A percentile compares a stretch with the other conserved stretches of the same genome.
phyloP scores from a whole-genome alignment of 2,113 vertebrate genomes.

The Oncorhynchus clarkii region DNA sequence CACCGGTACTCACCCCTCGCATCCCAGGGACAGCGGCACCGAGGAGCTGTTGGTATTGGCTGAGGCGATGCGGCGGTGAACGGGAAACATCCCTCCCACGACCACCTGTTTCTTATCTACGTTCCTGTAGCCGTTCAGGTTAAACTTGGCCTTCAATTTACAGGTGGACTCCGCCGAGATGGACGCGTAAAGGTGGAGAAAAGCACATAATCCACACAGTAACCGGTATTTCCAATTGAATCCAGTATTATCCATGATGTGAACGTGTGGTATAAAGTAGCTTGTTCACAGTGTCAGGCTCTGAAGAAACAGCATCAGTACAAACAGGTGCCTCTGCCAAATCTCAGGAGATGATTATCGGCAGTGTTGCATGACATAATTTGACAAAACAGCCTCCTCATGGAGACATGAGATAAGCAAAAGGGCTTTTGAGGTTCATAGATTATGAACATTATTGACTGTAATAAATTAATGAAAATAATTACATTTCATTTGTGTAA shows the following conservation, averaged over 20 bases:
- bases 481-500: too few species aligned
- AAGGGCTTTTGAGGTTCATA: background rate
- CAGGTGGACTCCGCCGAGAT: slow-evolving; percentile 50
- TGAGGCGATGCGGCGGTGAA: slow-evolving; percentile 71
- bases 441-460: too few species aligned
- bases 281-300: slow-evolving; percentile 23
- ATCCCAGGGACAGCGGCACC: slow-evolving; percentile 73
- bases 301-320: slow-evolving; percentile 31
- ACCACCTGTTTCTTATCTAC: slow-evolving; percentile 75
- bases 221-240: slow-evolving; percentile 31
- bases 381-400: slow-evolving; percentile 1
- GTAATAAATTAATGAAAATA: too few species aligned
- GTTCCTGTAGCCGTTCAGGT: slow-evolving; percentile 77
- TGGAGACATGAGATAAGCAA: background rate
- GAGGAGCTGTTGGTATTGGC: slow-evolving; percentile 69
- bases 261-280: slow-evolving; percentile 10
- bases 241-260: slow-evolving; percentile 55
- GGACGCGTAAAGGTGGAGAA: slow-evolving; percentile 26
- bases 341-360: slow-evolving; percentile 57
- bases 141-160: slow-evolving; percentile 72
- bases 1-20: slow-evolving; percentile 75
- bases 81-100: slow-evolving; percentile 80
- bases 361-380: slow-evolving; percentile 36
- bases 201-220: slow-evolving; percentile 52
- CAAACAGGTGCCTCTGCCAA: slow-evolving; percentile 46